Percentiles rank a stretch among this genome's conserved stretches.
Conservation (phyloP, 2,888 invertebrate species). For the Caenorhabditis sp. region DNA sequence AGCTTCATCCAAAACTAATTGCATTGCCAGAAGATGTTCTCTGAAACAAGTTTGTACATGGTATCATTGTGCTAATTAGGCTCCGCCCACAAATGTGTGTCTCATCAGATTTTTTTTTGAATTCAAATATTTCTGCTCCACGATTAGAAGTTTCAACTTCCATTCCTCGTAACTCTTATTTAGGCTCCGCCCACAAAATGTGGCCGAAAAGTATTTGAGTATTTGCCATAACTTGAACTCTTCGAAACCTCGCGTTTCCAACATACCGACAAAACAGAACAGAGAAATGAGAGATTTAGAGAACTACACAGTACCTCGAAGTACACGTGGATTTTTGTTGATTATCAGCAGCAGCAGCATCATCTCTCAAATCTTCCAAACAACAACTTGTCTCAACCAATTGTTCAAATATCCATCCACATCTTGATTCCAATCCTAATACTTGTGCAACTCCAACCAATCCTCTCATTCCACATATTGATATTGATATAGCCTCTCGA, state of each 20-base stretch:
- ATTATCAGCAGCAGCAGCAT: constrained; percentile 52
- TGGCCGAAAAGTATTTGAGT: too few relatives aligned
- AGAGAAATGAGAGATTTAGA: too few relatives aligned
- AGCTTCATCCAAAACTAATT: constrained; percentile 86
- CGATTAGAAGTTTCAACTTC: too few relatives aligned
- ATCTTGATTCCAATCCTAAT: constrained; percentile 73
- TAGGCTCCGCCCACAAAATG: too few relatives aligned
- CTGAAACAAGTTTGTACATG: constrained; percentile 11
- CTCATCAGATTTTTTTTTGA: too few relatives aligned
- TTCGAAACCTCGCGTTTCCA: too few relatives aligned
- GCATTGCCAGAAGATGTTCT: constrained; percentile 88
- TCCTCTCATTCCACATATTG: constrained; percentile 49
- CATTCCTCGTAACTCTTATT: too few relatives aligned
- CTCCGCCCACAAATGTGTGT: too few relatives aligned
- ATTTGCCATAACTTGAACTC: too few relatives aligned
- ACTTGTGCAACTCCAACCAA: constrained; percentile 51
- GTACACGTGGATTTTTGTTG: constrained; percentile 44
- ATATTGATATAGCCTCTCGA: constrained; percentile 45
- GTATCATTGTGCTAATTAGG: too few relatives aligned
- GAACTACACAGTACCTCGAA: neutral
- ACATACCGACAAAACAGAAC: too few relatives aligned
- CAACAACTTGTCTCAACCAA: constrained; percentile 89
- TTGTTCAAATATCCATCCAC: constrained; percentile 86
- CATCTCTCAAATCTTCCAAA: constrained; percentile 73
- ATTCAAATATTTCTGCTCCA: too few relatives aligned